phyloP scores from a whole-genome alignment of 1,140 invertebrate genomes.

The Drosophila equinoxialis region DNA sequence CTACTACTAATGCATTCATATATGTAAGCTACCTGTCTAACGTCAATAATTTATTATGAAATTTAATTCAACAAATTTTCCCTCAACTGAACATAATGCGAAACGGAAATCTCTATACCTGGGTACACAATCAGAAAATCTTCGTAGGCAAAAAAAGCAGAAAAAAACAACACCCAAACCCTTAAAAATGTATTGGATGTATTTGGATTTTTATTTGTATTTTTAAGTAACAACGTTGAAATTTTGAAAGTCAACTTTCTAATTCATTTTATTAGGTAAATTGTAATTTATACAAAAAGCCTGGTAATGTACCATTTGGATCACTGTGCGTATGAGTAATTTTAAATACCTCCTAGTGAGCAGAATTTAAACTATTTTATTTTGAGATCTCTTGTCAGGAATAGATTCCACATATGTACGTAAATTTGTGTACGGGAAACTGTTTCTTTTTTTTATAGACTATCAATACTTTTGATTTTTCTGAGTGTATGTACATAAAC shows the following conservation, averaged over 20 bases:
- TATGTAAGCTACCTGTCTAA: neutral
- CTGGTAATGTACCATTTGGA: neutral
- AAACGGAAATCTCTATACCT: constrained; percentile 7
- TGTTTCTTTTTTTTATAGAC: too few species aligned
- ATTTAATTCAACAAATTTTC: neutral
- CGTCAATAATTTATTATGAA: neutral
- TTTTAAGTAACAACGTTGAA: too few species aligned
- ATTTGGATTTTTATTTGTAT: neutral
- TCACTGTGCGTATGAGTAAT: neutral
- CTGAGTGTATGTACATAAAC: neutral
- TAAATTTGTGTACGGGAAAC: too few species aligned
- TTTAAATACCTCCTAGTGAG: too few species aligned
- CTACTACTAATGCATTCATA: neutral
- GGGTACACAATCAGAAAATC: neutral
- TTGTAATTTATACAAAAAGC: too few species aligned
- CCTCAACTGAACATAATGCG: constrained; percentile 6
- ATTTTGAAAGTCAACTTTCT: too few species aligned
- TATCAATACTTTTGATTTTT: neutral
- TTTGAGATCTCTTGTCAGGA: too few species aligned
- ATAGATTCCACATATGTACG: too few species aligned
- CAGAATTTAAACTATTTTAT: too few species aligned
- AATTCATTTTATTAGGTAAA: too few species aligned
- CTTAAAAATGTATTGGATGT: neutral
- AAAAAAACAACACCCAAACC: neutral
- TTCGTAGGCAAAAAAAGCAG: neutral